Evolutionary conservation across 2,797 vertebrate genomes (phyloP).

Genomic region (Sebastiscus tertius): DNA sequence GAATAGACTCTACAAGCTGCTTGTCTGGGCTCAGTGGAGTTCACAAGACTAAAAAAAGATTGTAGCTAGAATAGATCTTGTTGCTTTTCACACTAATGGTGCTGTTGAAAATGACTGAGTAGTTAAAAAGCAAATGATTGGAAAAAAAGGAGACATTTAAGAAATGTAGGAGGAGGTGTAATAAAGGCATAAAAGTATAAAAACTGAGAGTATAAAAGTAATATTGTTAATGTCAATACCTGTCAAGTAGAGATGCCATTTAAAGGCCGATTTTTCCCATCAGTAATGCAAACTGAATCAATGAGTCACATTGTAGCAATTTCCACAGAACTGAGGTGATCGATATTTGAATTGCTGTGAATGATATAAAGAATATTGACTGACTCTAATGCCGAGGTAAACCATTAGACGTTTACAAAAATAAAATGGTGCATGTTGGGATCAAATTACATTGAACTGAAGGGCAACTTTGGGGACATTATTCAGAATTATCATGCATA

Average conservation of each 20-base stretch:
- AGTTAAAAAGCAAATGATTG: slow-evolving; percentile 50
- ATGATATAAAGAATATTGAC: slow-evolving; percentile 38
- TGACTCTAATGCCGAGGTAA: slow-evolving; percentile 6
- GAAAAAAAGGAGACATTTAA: slow-evolving; percentile 4
- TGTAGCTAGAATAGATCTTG: slow-evolving; percentile 1
- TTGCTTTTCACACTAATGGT: slow-evolving; percentile 41
- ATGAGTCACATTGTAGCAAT: slow-evolving; percentile 30
- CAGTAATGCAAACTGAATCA: slow-evolving; percentile 32
- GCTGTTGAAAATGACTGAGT: slow-evolving; percentile 52
- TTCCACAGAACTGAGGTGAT: slow-evolving; percentile 35
- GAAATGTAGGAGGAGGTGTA: neutral
- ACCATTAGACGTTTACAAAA: neutral
- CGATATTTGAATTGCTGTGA: slow-evolving; percentile 30
- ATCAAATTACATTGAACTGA: neutral
- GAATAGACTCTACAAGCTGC: slow-evolving; percentile 38
- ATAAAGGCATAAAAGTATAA: neutral
- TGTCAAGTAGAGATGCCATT: slow-evolving; percentile 31
- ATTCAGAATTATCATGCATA: no score
- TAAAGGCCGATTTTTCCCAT: slow-evolving; percentile 37
- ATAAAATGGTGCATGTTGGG: neutral
- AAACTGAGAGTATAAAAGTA: neutral
- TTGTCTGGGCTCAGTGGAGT: slow-evolving; percentile 4
- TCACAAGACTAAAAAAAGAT: slow-evolving; percentile 7
- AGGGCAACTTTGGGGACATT: neutral
- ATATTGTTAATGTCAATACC: slow-evolving; percentile 14